Conservation (phyloP, 1,140 invertebrate species). For the Orius insidiosus region DNA sequence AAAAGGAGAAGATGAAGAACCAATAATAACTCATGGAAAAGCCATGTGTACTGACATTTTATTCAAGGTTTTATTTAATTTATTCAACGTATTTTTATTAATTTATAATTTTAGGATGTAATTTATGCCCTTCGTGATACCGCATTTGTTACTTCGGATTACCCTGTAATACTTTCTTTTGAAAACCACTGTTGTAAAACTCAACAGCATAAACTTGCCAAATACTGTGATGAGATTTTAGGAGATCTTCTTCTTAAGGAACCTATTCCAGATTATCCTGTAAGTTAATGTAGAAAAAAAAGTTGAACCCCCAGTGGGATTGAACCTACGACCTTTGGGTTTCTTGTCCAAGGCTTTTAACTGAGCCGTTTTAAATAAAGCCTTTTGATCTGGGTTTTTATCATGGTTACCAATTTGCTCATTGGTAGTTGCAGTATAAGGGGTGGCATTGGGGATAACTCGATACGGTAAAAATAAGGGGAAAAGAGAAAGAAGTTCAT, state of each 20-base stretch:
- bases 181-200: slow-evolving; percentile 95
- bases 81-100: background rate
- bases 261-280: slow-evolving; percentile 70
- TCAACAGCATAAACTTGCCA: slow-evolving; percentile 93
- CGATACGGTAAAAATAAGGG: too few species aligned
- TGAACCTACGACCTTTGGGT: too few species aligned
- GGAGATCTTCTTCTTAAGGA: slow-evolving; percentile 84
- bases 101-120: slow-evolving; percentile 45
- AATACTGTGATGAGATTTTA: slow-evolving; percentile 89
- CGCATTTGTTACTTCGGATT: slow-evolving; percentile 95
- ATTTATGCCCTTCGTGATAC: slow-evolving; percentile 92
- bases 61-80: slow-evolving; percentile 62
- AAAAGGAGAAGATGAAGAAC: slow-evolving; percentile 88
- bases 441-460: too few species aligned
- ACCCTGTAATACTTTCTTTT: slow-evolving; percentile 89
- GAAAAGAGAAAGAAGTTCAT: too few species aligned
- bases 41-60: slow-evolving; percentile 99
- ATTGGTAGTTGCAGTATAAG: too few species aligned
- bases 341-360: too few species aligned
- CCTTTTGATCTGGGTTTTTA: background rate
- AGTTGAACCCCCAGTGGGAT: too few species aligned
- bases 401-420: background rate
- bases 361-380: background rate
- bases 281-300: slow-evolving; percentile 34
- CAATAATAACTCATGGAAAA: slow-evolving; percentile 97